Percentiles rank a stretch among this genome's conserved stretches.
phyloP scores from a whole-genome alignment of 2,797 vertebrate genomes.

The Menidia menidia region DNA sequence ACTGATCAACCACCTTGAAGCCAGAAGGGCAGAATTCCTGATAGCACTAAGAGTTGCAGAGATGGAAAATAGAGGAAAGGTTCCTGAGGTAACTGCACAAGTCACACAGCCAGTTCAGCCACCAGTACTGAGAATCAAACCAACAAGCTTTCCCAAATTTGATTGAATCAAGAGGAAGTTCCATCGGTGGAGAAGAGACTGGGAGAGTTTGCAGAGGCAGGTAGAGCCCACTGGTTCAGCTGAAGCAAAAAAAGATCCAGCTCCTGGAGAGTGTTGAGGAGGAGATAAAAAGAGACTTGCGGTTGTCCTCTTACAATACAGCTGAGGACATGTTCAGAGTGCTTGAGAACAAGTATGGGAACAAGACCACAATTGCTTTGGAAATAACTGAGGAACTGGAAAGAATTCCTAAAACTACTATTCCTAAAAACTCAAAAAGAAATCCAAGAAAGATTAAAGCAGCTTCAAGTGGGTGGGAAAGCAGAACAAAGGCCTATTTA shows the following conservation, averaged over 20 bases:
- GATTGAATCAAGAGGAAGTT: background rate
- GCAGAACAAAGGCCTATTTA: too few species aligned
- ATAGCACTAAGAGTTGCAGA: too few species aligned
- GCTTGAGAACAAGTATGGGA: background rate
- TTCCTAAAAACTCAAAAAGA: too few species aligned
- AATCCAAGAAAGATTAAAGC: too few species aligned
- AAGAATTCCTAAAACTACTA: too few species aligned
- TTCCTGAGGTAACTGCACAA: too few species aligned
- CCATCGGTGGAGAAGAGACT: background rate
- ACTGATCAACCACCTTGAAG: too few species aligned
- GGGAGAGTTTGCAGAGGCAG: background rate
- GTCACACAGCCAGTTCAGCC: too few species aligned
- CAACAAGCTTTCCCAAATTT: background rate
- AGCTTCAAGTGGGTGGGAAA: too few species aligned
- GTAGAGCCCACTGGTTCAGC: background rate
- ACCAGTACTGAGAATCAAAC: background rate
- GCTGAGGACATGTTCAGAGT: background rate
- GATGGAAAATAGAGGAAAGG: too few species aligned
- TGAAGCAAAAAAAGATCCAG: background rate
- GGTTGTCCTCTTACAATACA: background rate
- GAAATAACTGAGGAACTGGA: background rate
- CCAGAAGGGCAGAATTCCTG: too few species aligned
- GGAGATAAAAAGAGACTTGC: background rate
- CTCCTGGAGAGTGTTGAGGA: background rate
- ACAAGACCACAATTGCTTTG: background rate